phyloP scores from a whole-genome alignment of 1,140 invertebrate species.

The Achroia grisella region DNA sequence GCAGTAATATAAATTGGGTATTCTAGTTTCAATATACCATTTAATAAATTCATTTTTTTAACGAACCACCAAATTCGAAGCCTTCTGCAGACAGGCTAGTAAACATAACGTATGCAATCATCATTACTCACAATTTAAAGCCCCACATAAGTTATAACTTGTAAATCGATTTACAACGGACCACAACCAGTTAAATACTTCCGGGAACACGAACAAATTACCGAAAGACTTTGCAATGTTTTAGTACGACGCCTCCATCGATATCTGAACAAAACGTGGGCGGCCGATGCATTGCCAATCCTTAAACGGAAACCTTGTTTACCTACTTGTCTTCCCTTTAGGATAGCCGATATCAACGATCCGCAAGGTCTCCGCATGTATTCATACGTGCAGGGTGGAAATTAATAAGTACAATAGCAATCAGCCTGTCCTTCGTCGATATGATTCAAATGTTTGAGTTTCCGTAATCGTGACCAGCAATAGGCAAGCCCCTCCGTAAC shows the following conservation, averaged over 20 bases:
- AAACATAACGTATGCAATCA: too few species aligned
- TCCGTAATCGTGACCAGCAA: slow-evolving; percentile 28
- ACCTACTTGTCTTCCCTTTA: slow-evolving; percentile 57
- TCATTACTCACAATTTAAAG: neutral
- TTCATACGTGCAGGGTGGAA: slow-evolving; percentile 20
- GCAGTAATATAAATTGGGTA: too few species aligned
- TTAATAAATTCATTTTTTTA: too few species aligned
- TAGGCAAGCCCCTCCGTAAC: slow-evolving; percentile 11
- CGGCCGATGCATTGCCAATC: slow-evolving; percentile 57
- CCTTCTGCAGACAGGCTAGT: too few species aligned
- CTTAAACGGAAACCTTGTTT: slow-evolving; percentile 57
- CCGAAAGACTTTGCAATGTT: slow-evolving; percentile 55
- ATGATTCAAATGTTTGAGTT: slow-evolving; percentile 25
- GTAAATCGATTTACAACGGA: slow-evolving; percentile 37
- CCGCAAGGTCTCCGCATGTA: slow-evolving; percentile 37
- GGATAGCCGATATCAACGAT: slow-evolving; percentile 41
- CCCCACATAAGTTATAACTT: slow-evolving; percentile 35
- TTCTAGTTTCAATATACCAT: too few species aligned
- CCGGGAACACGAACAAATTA: slow-evolving; percentile 47
- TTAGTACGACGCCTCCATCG: slow-evolving; percentile 45
- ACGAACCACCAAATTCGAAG: too few species aligned
- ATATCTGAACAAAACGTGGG: slow-evolving; percentile 50
- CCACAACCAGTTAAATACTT: slow-evolving; percentile 46
- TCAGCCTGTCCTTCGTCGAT: slow-evolving; percentile 21
- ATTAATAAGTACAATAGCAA: slow-evolving; percentile 20